Conservation (phyloP, 2,113 vertebrate species). For the Pavo muticus region DNA sequence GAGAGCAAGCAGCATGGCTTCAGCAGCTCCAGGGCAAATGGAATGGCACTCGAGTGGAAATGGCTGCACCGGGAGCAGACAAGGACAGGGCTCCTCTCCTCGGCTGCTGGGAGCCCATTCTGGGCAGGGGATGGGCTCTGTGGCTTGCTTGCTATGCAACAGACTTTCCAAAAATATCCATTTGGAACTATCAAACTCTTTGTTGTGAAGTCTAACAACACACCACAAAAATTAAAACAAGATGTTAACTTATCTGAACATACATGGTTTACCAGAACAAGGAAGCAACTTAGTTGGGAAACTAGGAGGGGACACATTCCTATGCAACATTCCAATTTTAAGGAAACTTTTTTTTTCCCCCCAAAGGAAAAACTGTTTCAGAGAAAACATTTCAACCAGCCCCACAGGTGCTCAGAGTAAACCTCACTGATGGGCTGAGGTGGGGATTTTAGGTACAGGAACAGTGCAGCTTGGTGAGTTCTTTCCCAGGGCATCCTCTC, state of each 20-base stretch:
- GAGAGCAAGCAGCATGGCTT: background rate
- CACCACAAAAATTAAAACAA: background rate
- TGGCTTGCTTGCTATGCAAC: background rate
- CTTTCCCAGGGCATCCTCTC: background rate
- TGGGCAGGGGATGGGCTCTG: background rate
- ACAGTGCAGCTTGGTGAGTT: background rate
- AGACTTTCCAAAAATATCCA: background rate
- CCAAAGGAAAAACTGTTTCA: background rate
- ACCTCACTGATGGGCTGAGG: background rate
- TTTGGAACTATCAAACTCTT: background rate
- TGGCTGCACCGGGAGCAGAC: background rate
- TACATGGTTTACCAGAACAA: background rate
- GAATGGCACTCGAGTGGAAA: too few relatives aligned
- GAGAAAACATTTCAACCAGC: background rate
- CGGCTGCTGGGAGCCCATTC: background rate
- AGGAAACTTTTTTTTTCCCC: background rate
- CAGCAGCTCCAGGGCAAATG: too few relatives aligned
- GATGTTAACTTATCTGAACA: background rate
- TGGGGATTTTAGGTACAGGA: background rate
- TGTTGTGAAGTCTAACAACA: background rate
- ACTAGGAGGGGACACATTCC: background rate
- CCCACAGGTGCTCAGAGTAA: background rate
- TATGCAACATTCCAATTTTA: background rate
- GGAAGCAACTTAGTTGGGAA: background rate
- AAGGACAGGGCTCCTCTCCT: background rate